Evolutionary conservation across 2,113 vertebrate species (phyloP).

Genomic region (Eupsittula cactorum): DNA sequence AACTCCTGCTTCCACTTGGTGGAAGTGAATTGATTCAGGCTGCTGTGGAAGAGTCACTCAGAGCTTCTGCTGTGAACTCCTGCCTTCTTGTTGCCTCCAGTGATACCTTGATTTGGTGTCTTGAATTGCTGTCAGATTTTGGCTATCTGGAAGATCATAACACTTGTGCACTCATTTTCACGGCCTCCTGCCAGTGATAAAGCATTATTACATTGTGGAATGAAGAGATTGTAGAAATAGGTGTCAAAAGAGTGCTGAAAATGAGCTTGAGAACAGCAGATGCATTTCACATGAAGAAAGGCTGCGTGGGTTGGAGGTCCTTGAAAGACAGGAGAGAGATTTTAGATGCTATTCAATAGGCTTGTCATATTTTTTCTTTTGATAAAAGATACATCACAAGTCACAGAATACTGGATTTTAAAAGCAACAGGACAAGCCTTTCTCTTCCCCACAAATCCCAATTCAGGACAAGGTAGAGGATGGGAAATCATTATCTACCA

Average conservation of each 20-base stretch:
- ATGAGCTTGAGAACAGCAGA: neutral
- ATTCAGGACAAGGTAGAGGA: neutral
- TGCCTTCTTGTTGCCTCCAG: neutral
- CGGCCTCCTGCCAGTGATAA: neutral
- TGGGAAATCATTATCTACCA: neutral
- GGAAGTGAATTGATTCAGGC: neutral
- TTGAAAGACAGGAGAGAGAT: neutral
- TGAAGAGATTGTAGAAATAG: neutral
- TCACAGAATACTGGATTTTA: neutral
- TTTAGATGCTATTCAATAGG: neutral
- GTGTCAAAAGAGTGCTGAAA: neutral
- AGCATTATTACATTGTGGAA: neutral
- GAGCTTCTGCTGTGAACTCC: too few species aligned
- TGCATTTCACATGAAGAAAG: neutral
- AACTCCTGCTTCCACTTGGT: neutral
- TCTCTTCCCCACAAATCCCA: neutral
- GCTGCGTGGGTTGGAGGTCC: neutral
- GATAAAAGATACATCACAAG: neutral
- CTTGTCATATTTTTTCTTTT: neutral
- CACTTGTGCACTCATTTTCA: neutral
- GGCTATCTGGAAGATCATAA: neutral
- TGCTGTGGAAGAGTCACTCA: neutral
- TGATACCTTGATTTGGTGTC: neutral
- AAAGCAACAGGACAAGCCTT: neutral
- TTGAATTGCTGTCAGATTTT: neutral